These are phyloP conservation scores for Apamea crenata DNA, from an alignment of 2,888 invertebrate species.

Conservation along the genomic window DNA sequence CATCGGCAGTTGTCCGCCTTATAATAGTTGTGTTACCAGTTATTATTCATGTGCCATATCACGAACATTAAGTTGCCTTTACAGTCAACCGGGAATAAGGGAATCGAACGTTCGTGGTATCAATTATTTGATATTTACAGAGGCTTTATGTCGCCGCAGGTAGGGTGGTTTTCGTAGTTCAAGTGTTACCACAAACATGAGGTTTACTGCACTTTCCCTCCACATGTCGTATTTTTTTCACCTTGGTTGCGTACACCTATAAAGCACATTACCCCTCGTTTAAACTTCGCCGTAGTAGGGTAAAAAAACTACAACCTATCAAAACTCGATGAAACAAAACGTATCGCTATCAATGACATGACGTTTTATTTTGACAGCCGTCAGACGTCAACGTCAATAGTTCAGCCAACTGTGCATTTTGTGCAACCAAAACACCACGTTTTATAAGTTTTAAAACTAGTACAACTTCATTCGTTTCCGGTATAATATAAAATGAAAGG, in stretches of 20 bases:
- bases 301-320: background rate
- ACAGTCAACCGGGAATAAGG: no score
- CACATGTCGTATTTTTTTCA: background rate
- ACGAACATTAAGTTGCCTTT: no score
- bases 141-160: background rate
- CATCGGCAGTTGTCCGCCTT: no score
- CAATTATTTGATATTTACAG: background rate
- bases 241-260: background rate
- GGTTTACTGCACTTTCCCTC: background rate
- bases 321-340: constrained; percentile 28
- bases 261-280: background rate
- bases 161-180: background rate
- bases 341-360: constrained; percentile 20
- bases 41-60: no score
- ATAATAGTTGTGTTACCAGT: no score
- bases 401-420: background rate
- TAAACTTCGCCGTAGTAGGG: background rate
- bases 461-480: background rate
- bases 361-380: background rate
- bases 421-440: constrained; percentile 36
- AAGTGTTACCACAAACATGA: background rate
- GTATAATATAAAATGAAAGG: constrained; percentile 57
- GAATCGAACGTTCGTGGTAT: background rate
- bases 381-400: background rate
- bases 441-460: background rate